A percentile compares a stretch with the other conserved stretches of the same genome.
Evolutionary conservation across 92 coral and sea anemone genomes (phyloP).

Genomic region (Epizoanthus fatuus): DNA sequence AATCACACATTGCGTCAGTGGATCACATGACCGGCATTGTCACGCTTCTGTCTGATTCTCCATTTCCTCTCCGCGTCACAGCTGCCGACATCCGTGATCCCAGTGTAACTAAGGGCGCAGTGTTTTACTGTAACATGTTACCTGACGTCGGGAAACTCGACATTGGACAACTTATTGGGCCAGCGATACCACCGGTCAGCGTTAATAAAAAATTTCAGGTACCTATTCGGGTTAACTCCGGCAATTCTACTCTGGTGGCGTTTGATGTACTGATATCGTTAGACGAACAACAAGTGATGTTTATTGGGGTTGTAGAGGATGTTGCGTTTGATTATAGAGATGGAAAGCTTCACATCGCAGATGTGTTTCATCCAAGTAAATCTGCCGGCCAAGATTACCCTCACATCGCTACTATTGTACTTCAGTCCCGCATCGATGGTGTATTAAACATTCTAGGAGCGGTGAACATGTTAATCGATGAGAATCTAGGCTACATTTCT

Average conservation of each 20-base stretch:
- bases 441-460: conserved; percentile 40
- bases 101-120: conserved; percentile 22
- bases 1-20: conserved; percentile 35
- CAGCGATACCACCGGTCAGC: conserved; percentile 58
- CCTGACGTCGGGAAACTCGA: conserved; percentile 77
- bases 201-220: conserved; percentile 43
- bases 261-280: conserved; percentile 66
- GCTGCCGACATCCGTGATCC: conserved; percentile 40
- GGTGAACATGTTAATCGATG: conserved; percentile 58
- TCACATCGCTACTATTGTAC: conserved; percentile 58
- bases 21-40: conserved; percentile 60
- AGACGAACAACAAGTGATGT: conserved; percentile 30
- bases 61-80: conserved; percentile 53
- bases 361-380: conserved; percentile 50
- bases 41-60: conserved; percentile 60
- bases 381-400: neutral
- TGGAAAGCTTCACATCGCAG: conserved; percentile 58
- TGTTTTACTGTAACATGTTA: conserved; percentile 70
- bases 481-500: conserved; percentile 37
- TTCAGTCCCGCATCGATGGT: conserved; percentile 33
- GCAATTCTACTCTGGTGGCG: conserved; percentile 61
- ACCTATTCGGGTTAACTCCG: conserved; percentile 64
- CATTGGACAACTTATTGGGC: conserved; percentile 70
- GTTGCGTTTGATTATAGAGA: conserved; percentile 43
- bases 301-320: conserved; percentile 45